These are phyloP conservation scores for Anoplopoma fimbria DNA, from an alignment of 2,113 vertebrate genomes.

Conservation along the genomic window DNA sequence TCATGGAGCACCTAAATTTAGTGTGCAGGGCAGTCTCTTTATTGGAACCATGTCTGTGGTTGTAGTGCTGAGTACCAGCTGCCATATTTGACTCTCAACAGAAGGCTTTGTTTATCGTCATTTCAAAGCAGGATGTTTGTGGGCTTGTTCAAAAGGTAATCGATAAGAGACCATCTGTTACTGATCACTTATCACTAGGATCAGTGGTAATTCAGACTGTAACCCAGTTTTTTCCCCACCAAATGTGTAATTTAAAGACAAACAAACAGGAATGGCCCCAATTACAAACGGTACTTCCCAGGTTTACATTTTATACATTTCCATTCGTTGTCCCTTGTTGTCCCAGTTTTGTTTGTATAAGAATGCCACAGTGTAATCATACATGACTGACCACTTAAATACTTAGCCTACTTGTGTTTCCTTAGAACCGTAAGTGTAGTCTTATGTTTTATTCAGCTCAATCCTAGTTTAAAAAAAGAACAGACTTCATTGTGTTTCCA, in stretches of 20 bases:
- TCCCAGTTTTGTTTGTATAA: not conserved
- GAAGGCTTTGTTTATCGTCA: slow-evolving; percentile 21
- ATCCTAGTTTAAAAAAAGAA: not conserved
- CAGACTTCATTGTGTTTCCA: not conserved
- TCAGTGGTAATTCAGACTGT: not conserved
- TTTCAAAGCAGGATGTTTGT: slow-evolving; percentile 25
- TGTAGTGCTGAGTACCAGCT: slow-evolving; percentile 12
- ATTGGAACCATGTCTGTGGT: slow-evolving; percentile 5
- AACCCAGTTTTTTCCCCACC: not conserved
- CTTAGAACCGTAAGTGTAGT: not conserved
- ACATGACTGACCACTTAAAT: not conserved
- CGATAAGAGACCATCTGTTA: slow-evolving; percentile 30
- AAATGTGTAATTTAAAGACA: not conserved
- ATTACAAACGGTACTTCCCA: not conserved
- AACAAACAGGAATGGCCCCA: not conserved
- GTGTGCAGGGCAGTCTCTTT: slow-evolving; percentile 13
- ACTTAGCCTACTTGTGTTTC: not conserved
- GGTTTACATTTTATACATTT: not conserved
- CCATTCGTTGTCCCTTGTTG: not conserved
- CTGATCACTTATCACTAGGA: not conserved
- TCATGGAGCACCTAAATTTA: slow-evolving; percentile 53
- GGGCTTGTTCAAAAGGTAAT: slow-evolving; percentile 5
- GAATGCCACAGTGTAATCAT: not conserved
- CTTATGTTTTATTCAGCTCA: not conserved
- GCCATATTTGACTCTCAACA: slow-evolving; percentile 11